phyloP scores from a whole-genome alignment of 2,113 vertebrate genomes.

The Polyodon spathula region DNA sequence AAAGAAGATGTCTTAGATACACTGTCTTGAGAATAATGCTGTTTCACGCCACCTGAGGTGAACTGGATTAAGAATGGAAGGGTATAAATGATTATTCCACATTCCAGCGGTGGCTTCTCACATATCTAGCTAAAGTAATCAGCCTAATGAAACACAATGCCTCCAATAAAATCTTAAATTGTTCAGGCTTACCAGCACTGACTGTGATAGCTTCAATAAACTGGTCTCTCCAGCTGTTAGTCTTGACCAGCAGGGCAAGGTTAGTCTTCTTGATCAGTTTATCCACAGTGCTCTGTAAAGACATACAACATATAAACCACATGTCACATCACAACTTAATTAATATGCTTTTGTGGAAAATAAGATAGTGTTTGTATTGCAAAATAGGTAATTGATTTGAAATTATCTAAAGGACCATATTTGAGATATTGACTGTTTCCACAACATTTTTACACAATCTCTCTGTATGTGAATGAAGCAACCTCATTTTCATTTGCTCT shows the following conservation, averaged over 20 bases:
- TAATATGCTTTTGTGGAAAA: neutral
- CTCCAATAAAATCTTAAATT: neutral
- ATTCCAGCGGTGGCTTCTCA: neutral
- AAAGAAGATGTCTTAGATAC: too few species aligned
- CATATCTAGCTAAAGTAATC: neutral
- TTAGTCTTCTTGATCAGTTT: conserved; percentile 98
- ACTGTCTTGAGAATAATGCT: too few species aligned
- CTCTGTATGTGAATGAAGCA: too few species aligned
- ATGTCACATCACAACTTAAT: neutral
- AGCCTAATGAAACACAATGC: neutral
- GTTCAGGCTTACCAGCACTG: conserved; percentile 75
- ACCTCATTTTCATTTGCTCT: too few species aligned
- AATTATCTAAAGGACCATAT: too few species aligned
- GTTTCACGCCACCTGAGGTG: too few species aligned
- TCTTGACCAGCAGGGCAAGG: conserved; percentile 86
- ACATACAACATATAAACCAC: conserved; percentile 1
- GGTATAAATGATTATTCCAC: too few species aligned
- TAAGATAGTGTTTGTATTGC: neutral
- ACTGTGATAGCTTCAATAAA: conserved; percentile 90
- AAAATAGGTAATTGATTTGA: too few species aligned
- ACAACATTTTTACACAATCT: too few species aligned
- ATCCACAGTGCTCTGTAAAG: conserved; percentile 82
- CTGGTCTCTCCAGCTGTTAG: conserved; percentile 94
- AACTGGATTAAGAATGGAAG: too few species aligned
- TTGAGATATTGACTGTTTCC: too few species aligned